Percentiles rank a stretch among this genome's conserved stretches.
Conservation (phyloP, 2,888 invertebrate species). For the Hirtodrosophila cameraria region DNA sequence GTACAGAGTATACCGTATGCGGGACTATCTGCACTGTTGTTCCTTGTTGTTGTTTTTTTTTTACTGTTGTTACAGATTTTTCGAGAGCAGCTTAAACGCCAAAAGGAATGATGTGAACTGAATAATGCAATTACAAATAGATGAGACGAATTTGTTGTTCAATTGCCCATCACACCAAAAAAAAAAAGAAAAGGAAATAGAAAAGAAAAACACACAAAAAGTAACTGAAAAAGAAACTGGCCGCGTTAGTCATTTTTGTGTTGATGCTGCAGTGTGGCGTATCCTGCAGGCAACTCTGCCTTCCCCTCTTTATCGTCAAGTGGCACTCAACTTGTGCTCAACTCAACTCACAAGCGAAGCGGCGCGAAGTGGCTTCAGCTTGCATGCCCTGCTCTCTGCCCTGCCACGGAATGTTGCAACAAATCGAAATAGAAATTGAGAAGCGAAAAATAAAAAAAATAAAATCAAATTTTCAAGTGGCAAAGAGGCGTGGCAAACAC, state of each 20-base stretch:
- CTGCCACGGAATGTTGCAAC: constrained; percentile 57
- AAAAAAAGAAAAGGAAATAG: constrained; percentile 6
- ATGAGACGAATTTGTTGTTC: constrained; percentile 48
- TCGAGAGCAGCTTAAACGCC: constrained; percentile 26
- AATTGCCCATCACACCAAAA: constrained; percentile 32
- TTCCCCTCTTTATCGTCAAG: constrained; percentile 25
- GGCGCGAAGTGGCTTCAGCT: constrained; percentile 46
- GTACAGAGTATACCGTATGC: too few relatives aligned
- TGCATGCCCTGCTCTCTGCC: not conserved
- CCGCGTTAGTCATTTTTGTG: constrained; percentile 25
- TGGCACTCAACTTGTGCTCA: constrained; percentile 66
- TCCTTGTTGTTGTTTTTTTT: constrained; percentile 10
- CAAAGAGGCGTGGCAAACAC: constrained; percentile 46
- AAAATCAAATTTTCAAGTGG: constrained; percentile 77
- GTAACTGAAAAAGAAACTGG: constrained; percentile 7
- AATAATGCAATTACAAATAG: constrained; percentile 58
- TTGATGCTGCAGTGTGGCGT: not conserved
- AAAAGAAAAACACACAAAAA: too few relatives aligned
- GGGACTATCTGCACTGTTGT: too few relatives aligned
- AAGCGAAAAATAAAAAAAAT: constrained; percentile 26
- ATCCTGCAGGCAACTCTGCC: not conserved
- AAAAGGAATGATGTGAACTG: constrained; percentile 16
- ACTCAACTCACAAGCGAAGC: constrained; percentile 53
- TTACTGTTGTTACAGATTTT: constrained; percentile 15
- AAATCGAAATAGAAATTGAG: constrained; percentile 74